Evolutionary conservation across 92 coral and sea anemone species (phyloP), one percentile per base, ranked within the genome.

Genomic region (Epizoanthus stellaris): DNA sequence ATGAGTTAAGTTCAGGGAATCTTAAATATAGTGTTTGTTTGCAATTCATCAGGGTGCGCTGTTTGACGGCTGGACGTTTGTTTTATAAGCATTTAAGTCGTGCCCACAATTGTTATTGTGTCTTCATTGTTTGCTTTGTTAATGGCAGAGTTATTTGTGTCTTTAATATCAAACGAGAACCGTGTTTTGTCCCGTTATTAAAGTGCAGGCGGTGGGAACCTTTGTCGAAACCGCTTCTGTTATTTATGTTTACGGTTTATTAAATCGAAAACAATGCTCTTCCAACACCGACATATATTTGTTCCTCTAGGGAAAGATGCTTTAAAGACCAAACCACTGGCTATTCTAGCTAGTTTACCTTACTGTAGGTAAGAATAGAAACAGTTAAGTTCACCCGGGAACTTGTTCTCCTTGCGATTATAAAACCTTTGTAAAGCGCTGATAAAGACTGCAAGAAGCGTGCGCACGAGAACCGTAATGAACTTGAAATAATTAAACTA

Each of bases 101-200:
- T 43, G 67, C 72, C 69, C 86, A 81, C 68, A 86, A 85, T 86
- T 77, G 76, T 75, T 54, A 84, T 89, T 93, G 95, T 90, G 71
- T 30, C 53, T 57, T 49, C 87, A 80, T 82, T 93, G 87, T 93
- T 93, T 90, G 80, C 95, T 87, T 88, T 90, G 82, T 81, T 80
- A 87, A 85, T 80, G 90, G 71, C 86, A 82, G 80, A 79, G 85
- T 88, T 74, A 65, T 89, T 89, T 90, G 86, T 68, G 82, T 34
- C 90, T 68, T 75, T 15, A 70, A 79, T 79, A 63, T 79, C 83
- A 79, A 79, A 79, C 57, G 83, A 79, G 59, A 45, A 34, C 83
- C 83, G 83, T 79, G 83, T 79, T 79, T 63, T 63, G 83, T 62
- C 73, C 83, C 61, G 52, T 62, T 79, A 79, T 79, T 79, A 79